phyloP scores from a whole-genome alignment of 30 jellyfish, hydroid and myxozoan species.

The Aurelia aurita region DNA sequence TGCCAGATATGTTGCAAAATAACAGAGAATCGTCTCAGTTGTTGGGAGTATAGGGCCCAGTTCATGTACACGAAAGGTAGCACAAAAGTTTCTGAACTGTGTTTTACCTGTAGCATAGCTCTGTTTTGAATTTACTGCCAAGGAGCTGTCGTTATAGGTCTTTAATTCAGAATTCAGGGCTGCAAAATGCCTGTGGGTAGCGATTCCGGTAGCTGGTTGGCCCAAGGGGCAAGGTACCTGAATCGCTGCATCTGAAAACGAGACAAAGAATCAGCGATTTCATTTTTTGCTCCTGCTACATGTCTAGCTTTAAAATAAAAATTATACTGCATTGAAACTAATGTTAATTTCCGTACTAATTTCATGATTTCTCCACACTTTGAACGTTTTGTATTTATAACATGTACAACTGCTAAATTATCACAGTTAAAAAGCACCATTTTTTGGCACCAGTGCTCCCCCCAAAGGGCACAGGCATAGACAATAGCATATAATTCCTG shows the following conservation, averaged over 20 bases:
- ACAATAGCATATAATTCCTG: slow-evolving; percentile 57
- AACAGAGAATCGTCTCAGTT: background rate
- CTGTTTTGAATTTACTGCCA: background rate
- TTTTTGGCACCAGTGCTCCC: slow-evolving; percentile 19
- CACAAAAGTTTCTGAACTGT: background rate
- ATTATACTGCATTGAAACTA: background rate
- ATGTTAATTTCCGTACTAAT: slow-evolving; percentile 6
- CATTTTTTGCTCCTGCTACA: slow-evolving; percentile 19
- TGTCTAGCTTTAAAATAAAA: slow-evolving; percentile 8
- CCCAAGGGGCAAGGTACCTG: slow-evolving; percentile 13
- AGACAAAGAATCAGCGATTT: slow-evolving; percentile 38
- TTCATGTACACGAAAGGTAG: background rate
- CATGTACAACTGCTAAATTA: slow-evolving; percentile 24
- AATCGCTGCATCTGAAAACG: slow-evolving; percentile 13
- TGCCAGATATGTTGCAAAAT: slow-evolving; percentile 1
- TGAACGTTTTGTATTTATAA: background rate
- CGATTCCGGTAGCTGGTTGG: background rate
- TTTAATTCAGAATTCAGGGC: background rate
- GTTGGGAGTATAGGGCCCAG: background rate
- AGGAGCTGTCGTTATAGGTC: background rate
- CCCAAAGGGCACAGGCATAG: slow-evolving; percentile 39
- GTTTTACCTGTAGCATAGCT: background rate
- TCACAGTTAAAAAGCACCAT: slow-evolving; percentile 21
- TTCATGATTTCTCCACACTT: slow-evolving; percentile 4
- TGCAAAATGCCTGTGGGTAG: background rate